phyloP scores from a whole-genome alignment of 2,888 invertebrate species.

The Caenorhabditis drosophilae region DNA sequence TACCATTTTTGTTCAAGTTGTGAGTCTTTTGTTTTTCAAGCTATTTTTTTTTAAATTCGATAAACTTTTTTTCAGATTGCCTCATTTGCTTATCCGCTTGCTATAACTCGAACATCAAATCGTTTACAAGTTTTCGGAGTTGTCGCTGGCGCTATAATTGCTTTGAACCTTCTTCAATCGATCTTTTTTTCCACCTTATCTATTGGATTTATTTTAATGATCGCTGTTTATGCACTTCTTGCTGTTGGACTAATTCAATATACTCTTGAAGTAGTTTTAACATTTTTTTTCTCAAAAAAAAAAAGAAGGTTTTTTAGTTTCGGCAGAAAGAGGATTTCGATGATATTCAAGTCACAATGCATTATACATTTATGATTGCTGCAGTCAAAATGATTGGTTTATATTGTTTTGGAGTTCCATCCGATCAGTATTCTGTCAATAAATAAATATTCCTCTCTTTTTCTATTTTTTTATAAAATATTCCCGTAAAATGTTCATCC shows the following conservation, averaged over 20 bases:
- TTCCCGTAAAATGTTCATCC: too few species aligned
- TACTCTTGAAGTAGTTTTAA: too few species aligned
- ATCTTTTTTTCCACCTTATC: conserved; percentile 2
- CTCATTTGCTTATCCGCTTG: conserved; percentile 16
- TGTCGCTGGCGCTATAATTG: conserved; percentile 8
- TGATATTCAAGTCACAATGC: conserved; percentile 19
- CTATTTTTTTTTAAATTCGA: background rate
- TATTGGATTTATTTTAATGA: conserved; percentile 10
- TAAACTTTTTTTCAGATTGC: conserved; percentile 7
- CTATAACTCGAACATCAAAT: conserved; percentile 7
- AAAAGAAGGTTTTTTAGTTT: too few species aligned
- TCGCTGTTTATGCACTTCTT: conserved; percentile 14
- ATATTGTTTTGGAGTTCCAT: conserved; percentile 9
- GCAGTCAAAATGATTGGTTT: conserved; percentile 21
- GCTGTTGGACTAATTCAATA: conserved; percentile 18
- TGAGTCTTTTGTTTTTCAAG: background rate
- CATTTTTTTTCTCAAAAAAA: too few species aligned
- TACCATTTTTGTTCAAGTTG: conserved; percentile 7
- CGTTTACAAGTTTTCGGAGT: conserved; percentile 10
- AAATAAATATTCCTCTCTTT: background rate
- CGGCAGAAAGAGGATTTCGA: conserved; percentile 15
- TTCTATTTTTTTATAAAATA: too few species aligned
- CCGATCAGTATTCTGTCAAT: background rate
- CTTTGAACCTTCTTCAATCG: conserved; percentile 7
- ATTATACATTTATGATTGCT: conserved; percentile 22